Percentiles rank a stretch among this genome's conserved stretches.
phyloP scores from a whole-genome alignment of 2,888 invertebrate species.

The Catocala nupta region DNA sequence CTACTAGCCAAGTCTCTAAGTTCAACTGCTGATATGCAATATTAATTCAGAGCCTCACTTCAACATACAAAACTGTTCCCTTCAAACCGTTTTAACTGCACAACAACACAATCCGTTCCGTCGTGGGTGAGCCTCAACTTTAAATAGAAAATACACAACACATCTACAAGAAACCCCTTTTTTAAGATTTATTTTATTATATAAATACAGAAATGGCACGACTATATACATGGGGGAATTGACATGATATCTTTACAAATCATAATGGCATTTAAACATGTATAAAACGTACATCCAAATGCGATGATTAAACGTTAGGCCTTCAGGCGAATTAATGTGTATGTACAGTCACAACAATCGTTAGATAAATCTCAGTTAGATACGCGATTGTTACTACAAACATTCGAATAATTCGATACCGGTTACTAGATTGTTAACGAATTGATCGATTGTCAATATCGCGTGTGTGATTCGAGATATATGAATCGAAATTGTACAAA shows the following conservation, averaged over 20 bases:
- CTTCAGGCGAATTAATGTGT: conserved; percentile 52
- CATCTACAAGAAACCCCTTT: conserved; percentile 68
- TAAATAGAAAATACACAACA: conserved; percentile 68
- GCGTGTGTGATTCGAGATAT: too few species aligned
- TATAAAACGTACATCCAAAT: conserved; percentile 52
- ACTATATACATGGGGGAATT: conserved; percentile 84
- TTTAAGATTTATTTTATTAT: conserved; percentile 56
- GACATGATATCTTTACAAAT: conserved; percentile 76
- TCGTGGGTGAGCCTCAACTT: conserved; percentile 63
- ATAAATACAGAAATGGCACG: conserved; percentile 81
- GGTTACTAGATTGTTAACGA: too few species aligned
- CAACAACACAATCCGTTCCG: conserved; percentile 21
- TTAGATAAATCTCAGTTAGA: neutral
- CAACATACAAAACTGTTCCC: neutral
- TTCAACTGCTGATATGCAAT: neutral
- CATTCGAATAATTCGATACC: too few species aligned
- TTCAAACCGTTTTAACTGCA: conserved; percentile 9
- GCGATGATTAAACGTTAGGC: conserved; percentile 61
- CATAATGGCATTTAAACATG: conserved; percentile 56
- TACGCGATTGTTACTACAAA: too few species aligned
- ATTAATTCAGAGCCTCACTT: neutral
- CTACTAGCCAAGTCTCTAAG: neutral
- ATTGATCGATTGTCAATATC: too few species aligned
- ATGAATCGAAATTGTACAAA: too few species aligned
- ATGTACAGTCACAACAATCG: conserved; percentile 54